These are phyloP conservation scores for Pangasius djambal DNA, from an alignment of 2,797 vertebrate genomes.

Conservation along the genomic window DNA sequence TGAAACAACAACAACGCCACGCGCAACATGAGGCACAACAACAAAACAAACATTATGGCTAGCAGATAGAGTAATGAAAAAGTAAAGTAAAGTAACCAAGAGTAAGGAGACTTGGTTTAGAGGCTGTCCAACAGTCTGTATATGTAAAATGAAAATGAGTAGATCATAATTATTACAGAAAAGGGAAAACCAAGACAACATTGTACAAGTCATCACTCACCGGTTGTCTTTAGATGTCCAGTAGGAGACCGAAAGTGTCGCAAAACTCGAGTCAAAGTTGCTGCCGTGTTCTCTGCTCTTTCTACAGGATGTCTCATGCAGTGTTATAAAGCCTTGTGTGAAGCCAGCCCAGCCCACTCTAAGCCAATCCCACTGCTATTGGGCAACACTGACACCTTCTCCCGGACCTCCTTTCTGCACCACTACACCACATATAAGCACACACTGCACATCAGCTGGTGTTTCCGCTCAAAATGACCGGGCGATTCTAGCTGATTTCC, in stretches of 20 bases:
- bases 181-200: not conserved
- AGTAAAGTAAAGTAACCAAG: too few relatives aligned
- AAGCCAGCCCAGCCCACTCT: conserved; percentile 69
- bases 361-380: conserved; percentile 63
- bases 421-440: conserved; percentile 58
- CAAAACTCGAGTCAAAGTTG: not conserved
- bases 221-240: conserved; percentile 36
- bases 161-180: not conserved
- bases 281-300: conserved; percentile 44
- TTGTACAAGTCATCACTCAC: not conserved
- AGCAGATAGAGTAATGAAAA: too few relatives aligned
- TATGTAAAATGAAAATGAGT: not conserved
- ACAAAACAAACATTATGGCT: not conserved
- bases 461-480: not conserved
- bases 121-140: not conserved
- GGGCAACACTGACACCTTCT: conserved; percentile 64
- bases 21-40: not conserved
- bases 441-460: not conserved
- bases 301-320: conserved; percentile 68
- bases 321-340: conserved; percentile 73
- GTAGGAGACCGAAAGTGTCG: conserved; percentile 1
- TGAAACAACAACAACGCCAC: not conserved
- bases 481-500: not conserved
- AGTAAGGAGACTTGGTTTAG: too few relatives aligned
- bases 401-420: conserved; percentile 60